Conservation (phyloP, 2,113 vertebrate genomes). For the Paralichthys olivaceus region DNA sequence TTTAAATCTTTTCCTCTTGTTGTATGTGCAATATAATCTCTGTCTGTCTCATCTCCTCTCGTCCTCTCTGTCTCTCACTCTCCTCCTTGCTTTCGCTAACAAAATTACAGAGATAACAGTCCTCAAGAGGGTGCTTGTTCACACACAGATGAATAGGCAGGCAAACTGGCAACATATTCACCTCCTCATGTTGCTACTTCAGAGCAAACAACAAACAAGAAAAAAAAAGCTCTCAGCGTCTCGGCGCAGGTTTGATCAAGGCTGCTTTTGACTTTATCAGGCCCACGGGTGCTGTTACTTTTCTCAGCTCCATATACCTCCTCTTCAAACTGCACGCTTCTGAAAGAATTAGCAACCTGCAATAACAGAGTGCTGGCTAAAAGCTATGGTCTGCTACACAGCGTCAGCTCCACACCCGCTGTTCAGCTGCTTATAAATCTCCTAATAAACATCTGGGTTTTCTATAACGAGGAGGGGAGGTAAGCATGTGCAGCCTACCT, state of each 20-base stretch:
- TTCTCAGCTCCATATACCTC: neutral
- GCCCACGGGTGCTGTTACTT: neutral
- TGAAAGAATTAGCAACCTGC: constrained; percentile 62
- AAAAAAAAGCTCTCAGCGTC: neutral
- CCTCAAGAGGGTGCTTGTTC: neutral
- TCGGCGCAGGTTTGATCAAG: neutral
- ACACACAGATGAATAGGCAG: neutral
- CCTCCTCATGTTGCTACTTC: neutral
- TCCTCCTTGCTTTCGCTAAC: neutral
- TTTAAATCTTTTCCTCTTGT: neutral
- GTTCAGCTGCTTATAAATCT: constrained; percentile 41
- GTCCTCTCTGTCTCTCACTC: no score
- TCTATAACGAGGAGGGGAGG: constrained; percentile 39
- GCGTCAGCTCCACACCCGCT: no score
- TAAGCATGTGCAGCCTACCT: constrained; percentile 24
- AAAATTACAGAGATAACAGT: neutral
- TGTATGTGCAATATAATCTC: neutral
- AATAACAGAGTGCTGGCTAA: neutral
- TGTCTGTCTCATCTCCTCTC: neutral
- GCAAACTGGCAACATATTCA: neutral
- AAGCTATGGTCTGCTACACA: neutral
- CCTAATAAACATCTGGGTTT: constrained; percentile 72
- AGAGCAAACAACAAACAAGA: neutral
- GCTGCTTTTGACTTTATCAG: neutral
- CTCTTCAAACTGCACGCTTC: constrained; percentile 1